Evolutionary conservation across 2,797 vertebrate genomes (phyloP).

Genomic region (Toxotes lorentzi): DNA sequence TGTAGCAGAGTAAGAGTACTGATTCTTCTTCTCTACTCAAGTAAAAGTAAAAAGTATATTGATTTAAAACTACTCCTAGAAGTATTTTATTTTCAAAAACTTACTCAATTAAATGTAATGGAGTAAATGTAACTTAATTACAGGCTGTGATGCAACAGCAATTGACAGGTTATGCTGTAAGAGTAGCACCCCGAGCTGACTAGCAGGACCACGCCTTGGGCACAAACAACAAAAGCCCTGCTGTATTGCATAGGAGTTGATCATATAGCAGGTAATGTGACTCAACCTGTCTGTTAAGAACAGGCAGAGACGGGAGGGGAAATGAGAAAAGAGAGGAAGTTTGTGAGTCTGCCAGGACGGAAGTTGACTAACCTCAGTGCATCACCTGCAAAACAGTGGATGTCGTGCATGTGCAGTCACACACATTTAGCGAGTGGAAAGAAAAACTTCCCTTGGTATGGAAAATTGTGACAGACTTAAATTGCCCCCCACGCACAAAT

Average conservation of each 20-base stretch:
- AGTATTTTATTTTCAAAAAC: no score
- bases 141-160: conserved; percentile 1
- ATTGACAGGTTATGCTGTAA: conserved; percentile 27
- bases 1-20: no score
- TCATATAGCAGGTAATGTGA: conserved; percentile 59
- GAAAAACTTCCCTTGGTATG: not conserved
- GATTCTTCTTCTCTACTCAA: no score
- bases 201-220: conserved; percentile 49
- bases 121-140: no score
- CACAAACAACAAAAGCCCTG: conserved; percentile 12
- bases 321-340: conserved; percentile 71
- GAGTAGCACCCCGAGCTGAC: not conserved
- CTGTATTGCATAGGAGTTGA: conserved; percentile 12
- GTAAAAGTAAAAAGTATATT: no score
- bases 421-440: not conserved
- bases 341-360: conserved; percentile 52
- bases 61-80: no score
- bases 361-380: conserved; percentile 75
- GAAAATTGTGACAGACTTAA: not conserved
- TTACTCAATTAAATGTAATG: no score
- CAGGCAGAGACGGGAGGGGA: conserved; percentile 59
- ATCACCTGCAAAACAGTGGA: conserved; percentile 61
- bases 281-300: conserved; percentile 72
- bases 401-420: conserved; percentile 3
- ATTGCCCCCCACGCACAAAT: no score